phyloP scores from a whole-genome alignment of 2,888 invertebrate species.

The Hecatera dysodea region DNA sequence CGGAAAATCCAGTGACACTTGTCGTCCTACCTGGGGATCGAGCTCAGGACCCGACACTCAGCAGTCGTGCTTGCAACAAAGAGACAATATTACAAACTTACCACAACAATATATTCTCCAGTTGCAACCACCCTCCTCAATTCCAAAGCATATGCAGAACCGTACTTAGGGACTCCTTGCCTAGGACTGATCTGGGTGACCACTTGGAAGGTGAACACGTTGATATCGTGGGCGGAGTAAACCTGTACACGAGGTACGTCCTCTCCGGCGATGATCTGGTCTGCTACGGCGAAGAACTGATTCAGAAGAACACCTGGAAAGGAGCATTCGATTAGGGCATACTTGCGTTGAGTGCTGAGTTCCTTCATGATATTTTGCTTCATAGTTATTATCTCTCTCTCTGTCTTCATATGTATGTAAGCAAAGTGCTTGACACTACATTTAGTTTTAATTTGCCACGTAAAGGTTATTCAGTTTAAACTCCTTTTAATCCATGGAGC shows the following conservation, averaged over 20 bases:
- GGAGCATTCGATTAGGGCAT: background rate
- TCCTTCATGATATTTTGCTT: no score
- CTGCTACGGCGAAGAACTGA: slow-evolving; percentile 64
- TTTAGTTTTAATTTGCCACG: no score
- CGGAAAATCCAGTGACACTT: no score
- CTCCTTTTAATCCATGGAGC: no score
- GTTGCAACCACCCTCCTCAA: slow-evolving; percentile 66
- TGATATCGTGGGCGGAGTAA: slow-evolving; percentile 71
- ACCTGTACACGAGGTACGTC: slow-evolving; percentile 62
- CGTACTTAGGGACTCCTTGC: slow-evolving; percentile 68
- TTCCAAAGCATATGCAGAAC: slow-evolving; percentile 67
- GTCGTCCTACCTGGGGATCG: no score
- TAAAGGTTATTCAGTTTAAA: no score
- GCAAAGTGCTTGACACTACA: no score
- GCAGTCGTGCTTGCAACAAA: no score
- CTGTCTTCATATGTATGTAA: no score
- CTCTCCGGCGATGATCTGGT: slow-evolving; percentile 58
- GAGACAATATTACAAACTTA: no score
- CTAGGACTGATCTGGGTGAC: slow-evolving; percentile 54
- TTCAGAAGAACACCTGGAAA: slow-evolving; percentile 65
- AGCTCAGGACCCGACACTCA: no score
- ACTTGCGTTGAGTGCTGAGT: background rate
- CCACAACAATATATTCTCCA: slow-evolving; percentile 72
- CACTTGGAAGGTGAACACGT: slow-evolving; percentile 63
- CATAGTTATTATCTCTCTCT: no score